Evolutionary conservation across 2,888 invertebrate species (phyloP).

Genomic region (Mechanitis mazaeus): DNA sequence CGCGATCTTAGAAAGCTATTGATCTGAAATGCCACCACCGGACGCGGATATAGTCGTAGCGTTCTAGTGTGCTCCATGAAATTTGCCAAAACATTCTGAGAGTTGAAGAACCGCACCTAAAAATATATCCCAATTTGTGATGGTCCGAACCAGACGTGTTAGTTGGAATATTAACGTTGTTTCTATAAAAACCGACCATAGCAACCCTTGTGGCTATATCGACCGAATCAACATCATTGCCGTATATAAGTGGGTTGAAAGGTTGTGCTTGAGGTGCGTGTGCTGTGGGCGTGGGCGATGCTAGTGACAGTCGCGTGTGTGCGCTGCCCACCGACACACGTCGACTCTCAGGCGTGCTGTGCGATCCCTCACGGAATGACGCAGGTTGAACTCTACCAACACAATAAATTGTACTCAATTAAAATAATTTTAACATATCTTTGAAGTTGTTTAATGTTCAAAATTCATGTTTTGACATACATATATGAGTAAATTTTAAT

Average conservation of each 20-base stretch:
- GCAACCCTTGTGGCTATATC: conserved; percentile 98
- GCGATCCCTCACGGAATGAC: conserved; percentile 47
- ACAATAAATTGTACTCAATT: neutral
- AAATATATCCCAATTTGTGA: no score
- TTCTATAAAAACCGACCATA: conserved; percentile 80
- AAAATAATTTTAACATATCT: neutral
- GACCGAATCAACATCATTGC: conserved; percentile 97
- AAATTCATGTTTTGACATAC: neutral
- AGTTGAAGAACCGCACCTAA: conserved; percentile 97
- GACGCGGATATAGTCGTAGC: conserved; percentile 95
- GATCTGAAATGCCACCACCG: conserved; percentile 99
- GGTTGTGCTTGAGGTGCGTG: conserved; percentile 58
- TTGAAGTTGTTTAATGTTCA: conserved; percentile 6
- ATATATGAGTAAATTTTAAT: no score
- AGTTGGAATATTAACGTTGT: neutral
- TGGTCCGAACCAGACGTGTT: no score
- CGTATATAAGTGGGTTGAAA: conserved; percentile 93
- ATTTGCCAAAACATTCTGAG: conserved; percentile 96
- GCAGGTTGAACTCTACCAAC: conserved; percentile 55
- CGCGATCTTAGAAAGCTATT: conserved; percentile 96
- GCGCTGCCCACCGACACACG: conserved; percentile 57
- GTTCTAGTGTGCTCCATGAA: conserved; percentile 99
- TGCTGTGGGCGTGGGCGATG: conserved; percentile 44
- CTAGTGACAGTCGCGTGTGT: conserved; percentile 32
- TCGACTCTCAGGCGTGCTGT: conserved; percentile 63